These are phyloP conservation scores for Argynnis bischoffii DNA, from an alignment of 2,888 invertebrate genomes.

Conservation along the genomic window DNA sequence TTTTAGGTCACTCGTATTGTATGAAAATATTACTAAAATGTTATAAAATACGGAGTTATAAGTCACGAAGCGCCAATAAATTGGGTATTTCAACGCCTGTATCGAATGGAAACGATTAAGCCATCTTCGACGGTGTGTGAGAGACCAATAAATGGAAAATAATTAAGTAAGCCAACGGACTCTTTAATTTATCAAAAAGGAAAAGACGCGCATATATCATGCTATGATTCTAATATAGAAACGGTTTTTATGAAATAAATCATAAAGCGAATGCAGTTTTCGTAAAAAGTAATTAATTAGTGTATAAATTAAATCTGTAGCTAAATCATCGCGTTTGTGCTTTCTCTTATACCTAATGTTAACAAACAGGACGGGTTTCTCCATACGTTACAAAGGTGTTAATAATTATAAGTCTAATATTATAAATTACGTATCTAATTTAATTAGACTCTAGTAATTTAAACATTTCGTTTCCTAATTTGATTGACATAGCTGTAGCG, in stretches of 20 bases:
- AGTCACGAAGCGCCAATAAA: slow-evolving; percentile 29
- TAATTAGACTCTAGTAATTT: slow-evolving; percentile 67
- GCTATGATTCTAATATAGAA: not conserved
- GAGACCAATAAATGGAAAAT: slow-evolving; percentile 14
- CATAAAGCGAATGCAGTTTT: slow-evolving; percentile 13
- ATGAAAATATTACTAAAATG: slow-evolving; percentile 5
- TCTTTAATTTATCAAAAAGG: slow-evolving; percentile 9
- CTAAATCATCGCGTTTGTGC: slow-evolving; percentile 53
- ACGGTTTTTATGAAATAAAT: slow-evolving; percentile 10
- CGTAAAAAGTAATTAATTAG: slow-evolving; percentile 51
- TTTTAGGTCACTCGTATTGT: not conserved
- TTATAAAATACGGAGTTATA: slow-evolving; percentile 5
- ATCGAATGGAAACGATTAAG: slow-evolving; percentile 24
- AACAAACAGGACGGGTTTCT: slow-evolving; percentile 43
- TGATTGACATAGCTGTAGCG: slow-evolving; percentile 71
- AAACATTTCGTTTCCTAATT: slow-evolving; percentile 64
- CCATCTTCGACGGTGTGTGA: slow-evolving; percentile 19
- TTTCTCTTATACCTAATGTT: slow-evolving; percentile 70
- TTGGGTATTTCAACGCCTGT: slow-evolving; percentile 19
- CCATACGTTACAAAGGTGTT: slow-evolving; percentile 24
- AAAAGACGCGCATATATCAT: not conserved
- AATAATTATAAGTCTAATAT: slow-evolving; percentile 37
- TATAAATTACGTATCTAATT: slow-evolving; percentile 52
- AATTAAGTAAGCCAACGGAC: slow-evolving; percentile 13
- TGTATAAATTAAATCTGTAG: slow-evolving; percentile 56